These are phyloP conservation scores for Ceratina australensis DNA, from an alignment of 1,140 invertebrate species.

Conservation along the genomic window DNA sequence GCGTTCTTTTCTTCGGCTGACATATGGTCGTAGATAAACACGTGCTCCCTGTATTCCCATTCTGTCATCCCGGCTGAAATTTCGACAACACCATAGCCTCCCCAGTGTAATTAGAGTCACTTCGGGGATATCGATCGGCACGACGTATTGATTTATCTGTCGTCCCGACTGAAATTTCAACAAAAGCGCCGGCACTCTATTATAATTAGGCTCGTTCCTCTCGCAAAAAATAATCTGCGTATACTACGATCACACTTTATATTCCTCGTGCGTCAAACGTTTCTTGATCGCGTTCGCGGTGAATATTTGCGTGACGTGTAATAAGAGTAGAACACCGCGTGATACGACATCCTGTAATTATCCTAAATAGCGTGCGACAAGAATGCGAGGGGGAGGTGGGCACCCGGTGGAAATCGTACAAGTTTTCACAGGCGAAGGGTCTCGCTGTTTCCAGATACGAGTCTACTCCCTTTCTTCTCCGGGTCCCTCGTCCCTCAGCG, in stretches of 20 bases:
- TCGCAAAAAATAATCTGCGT: too few relatives aligned
- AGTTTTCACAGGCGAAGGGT: slow-evolving; percentile 2
- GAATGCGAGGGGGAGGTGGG: background rate
- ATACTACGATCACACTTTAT: too few relatives aligned
- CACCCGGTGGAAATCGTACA: background rate
- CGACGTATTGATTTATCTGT: too few relatives aligned
- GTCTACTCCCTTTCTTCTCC: slow-evolving; percentile 34
- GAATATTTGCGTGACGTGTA: too few relatives aligned
- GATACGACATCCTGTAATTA: background rate
- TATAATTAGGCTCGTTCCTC: too few relatives aligned
- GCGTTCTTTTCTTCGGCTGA: background rate
- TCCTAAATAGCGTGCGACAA: background rate
- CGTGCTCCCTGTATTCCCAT: background rate
- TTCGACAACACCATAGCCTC: background rate
- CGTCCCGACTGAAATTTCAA: too few relatives aligned
- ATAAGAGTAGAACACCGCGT: background rate
- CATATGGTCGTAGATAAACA: slow-evolving; percentile 13
- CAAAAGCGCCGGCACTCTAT: too few relatives aligned
- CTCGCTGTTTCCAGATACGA: slow-evolving; percentile 16
- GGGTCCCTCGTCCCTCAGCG: slow-evolving; percentile 14
- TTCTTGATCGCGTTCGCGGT: too few relatives aligned
- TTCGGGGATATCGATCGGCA: too few relatives aligned
- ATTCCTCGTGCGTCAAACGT: too few relatives aligned
- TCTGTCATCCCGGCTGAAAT: background rate
- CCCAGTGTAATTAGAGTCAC: too few relatives aligned